Conservation (phyloP, 2,888 invertebrate species). For the Cylloceria caligata region DNA sequence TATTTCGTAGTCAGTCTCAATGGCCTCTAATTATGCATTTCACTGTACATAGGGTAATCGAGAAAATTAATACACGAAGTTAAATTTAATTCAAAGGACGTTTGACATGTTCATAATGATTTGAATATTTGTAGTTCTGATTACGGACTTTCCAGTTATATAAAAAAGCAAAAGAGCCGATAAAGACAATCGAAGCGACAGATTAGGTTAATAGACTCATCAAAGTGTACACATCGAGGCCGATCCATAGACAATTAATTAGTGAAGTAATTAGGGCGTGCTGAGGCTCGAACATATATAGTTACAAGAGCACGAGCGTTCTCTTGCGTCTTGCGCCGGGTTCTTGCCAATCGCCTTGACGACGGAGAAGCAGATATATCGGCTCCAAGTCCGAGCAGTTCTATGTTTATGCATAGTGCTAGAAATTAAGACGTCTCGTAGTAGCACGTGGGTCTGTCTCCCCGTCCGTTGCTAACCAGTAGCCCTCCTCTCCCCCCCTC, state of each 20-base stretch:
- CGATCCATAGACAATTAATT: conserved; percentile 72
- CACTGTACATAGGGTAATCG: not conserved
- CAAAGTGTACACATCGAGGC: conserved; percentile 56
- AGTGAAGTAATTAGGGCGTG: conserved; percentile 72
- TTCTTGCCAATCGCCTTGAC: conserved; percentile 24
- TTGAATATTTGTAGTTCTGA: not conserved
- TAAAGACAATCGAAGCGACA: not conserved
- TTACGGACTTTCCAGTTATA: conserved; percentile 10
- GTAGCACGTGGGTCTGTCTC: conserved; percentile 64
- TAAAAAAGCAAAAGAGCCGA: conserved; percentile 4
- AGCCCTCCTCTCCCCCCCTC: conserved; percentile 20
- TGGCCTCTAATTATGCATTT: conserved; percentile 6
- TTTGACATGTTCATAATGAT: not conserved
- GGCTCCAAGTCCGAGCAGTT: conserved; percentile 16
- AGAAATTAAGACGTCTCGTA: conserved; percentile 67
- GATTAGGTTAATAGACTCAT: conserved; percentile 49
- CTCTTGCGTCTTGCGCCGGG: not conserved
- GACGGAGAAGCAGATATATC: not conserved
- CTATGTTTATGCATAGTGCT: conserved; percentile 65
- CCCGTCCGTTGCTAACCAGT: conserved; percentile 31
- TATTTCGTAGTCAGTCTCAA: not conserved
- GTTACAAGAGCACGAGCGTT: conserved; percentile 47
- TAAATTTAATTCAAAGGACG: not conserved
- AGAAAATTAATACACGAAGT: not conserved
- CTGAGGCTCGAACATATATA: conserved; percentile 63